phyloP scores from a whole-genome alignment of 2,113 vertebrate species.

The Leptosomus discolor region DNA sequence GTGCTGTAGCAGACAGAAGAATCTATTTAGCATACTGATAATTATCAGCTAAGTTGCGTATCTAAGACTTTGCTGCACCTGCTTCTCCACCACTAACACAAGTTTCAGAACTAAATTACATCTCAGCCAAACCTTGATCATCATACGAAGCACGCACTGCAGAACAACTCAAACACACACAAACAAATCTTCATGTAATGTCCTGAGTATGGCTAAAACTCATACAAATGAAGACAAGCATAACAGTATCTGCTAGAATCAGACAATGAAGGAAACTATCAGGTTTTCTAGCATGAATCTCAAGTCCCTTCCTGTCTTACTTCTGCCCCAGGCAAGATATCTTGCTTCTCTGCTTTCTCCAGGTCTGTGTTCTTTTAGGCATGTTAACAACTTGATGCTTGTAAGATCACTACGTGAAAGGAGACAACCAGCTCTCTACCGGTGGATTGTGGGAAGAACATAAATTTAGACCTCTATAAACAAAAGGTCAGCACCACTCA shows the following conservation, averaged over 20 bases:
- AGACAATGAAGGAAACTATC: neutral
- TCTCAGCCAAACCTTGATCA: neutral
- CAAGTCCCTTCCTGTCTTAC: neutral
- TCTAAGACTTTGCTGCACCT: constrained; percentile 4
- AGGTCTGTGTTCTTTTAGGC: neutral
- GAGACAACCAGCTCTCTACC: neutral
- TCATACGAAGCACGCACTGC: neutral
- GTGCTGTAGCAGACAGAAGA: neutral
- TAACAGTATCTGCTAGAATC: neutral
- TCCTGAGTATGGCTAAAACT: neutral
- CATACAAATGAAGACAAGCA: neutral
- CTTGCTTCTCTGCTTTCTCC: neutral
- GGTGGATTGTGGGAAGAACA: neutral
- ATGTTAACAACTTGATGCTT: neutral
- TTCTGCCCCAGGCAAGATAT: neutral
- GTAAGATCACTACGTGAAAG: neutral
- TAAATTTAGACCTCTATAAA: neutral
- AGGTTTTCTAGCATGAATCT: neutral
- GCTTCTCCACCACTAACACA: neutral
- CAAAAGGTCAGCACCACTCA: neutral
- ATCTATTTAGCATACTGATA: neutral
- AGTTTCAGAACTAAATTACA: neutral
- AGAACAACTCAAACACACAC: neutral
- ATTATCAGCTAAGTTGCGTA: neutral
- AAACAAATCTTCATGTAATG: neutral